phyloP scores from a whole-genome alignment of 2,888 invertebrate species.

The Augochlorella aurata region DNA sequence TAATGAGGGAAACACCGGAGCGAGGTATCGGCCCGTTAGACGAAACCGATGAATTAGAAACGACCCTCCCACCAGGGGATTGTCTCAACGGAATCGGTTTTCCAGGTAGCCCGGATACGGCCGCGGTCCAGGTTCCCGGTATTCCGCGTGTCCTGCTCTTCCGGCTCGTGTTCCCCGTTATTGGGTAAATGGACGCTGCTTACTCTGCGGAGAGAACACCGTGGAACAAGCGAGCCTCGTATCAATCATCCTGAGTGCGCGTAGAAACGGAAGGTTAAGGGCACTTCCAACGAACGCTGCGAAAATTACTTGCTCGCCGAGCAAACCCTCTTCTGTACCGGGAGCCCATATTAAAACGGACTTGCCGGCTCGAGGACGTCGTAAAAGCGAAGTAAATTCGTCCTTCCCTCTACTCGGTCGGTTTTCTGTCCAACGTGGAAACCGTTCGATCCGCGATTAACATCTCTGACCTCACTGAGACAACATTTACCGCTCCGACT shows the following conservation, averaged over 20 bases:
- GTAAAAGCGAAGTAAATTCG: not conserved
- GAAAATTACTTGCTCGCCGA: slow-evolving; percentile 1
- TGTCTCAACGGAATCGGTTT: slow-evolving; percentile 7
- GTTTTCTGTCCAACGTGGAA: no score
- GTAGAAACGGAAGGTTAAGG: not conserved
- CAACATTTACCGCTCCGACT: no score
- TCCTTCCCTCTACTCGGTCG: no score
- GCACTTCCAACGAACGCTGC: slow-evolving; percentile 5
- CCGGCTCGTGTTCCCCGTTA: slow-evolving; percentile 9
- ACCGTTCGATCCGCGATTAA: no score
- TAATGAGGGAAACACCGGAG: slow-evolving; percentile 29
- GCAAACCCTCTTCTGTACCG: not conserved
- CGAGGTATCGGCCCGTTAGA: slow-evolving; percentile 22
- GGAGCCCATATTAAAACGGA: not conserved
- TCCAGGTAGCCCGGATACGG: not conserved
- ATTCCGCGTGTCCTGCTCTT: not conserved
- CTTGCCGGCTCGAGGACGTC: not conserved
- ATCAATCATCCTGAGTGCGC: slow-evolving; percentile 11
- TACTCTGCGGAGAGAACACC: not conserved
- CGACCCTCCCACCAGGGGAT: not conserved
- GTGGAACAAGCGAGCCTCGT: slow-evolving; percentile 4
- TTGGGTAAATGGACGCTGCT: slow-evolving; percentile 14
- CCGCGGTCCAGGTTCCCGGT: not conserved
- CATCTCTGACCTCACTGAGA: no score
- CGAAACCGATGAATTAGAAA: slow-evolving; percentile 19